Evolutionary conservation across 2,797 vertebrate genomes (phyloP), one percentile per base, ranked within the genome.

Genomic region (Streptopelia turtur): DNA sequence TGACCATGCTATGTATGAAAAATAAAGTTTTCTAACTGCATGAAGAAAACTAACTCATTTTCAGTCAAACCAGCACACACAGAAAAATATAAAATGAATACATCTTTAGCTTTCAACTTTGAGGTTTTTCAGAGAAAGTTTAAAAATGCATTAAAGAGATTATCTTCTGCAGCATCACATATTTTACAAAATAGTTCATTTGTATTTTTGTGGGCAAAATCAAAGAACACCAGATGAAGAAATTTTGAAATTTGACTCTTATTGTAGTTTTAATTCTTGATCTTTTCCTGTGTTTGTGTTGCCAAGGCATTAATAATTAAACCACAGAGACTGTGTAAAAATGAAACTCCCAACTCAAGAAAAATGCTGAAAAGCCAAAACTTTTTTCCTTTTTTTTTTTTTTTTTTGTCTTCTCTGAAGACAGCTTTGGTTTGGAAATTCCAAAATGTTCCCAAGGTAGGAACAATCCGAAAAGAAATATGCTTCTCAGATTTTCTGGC

Each of bases 271-370:
- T 82, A 76, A 30, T 79, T 94, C 80, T 91, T 90, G 39, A 59
- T 70, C 35, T 74, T 87, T 68, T 82, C 53, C 52, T 82, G 74
- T 76, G 53, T 60, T 81, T 83, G 11, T 80, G 37, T 68, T 94
- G 74, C 93, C 90, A 88, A 89, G 43, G 21, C 2, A 5, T 68
- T 86, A 96, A 91, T 86, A 91, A 96, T 92, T 83, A 87, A 93
- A 31, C 69, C 70, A 41, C 70, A 93, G 55, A 94, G 47, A 60
- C 4, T 66, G 39, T 83, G 56, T 20, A 49, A 90, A 94, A 80
- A 76, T 3, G 4, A 43, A 94, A 77, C 20, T 80, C 71, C 56
- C 49, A 84, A 43, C 22, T 57, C 33, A 65, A 4, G 7, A 74
- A 93, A 93, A 91, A 53, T 14, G 33, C 33, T 77, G 56, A 83